Percentiles rank a stretch among this genome's conserved stretches.
Conservation (phyloP, 2,797 vertebrate genomes). For the Xiphophorus birchmanni region DNA sequence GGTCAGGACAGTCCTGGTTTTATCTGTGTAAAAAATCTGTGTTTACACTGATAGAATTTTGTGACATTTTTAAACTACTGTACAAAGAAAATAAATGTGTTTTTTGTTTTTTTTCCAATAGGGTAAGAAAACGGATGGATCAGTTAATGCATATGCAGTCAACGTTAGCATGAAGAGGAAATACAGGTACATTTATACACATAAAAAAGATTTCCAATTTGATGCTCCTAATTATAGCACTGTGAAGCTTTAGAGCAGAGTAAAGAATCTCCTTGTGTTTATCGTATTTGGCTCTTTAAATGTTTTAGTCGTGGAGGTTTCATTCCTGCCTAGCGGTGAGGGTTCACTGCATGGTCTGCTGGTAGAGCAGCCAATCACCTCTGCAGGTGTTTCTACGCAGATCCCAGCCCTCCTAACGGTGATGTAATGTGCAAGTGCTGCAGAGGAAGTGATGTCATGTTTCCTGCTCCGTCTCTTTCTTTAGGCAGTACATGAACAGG, state of each 20-base stretch:
- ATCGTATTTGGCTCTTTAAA: not conserved
- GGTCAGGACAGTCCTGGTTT: not conserved
- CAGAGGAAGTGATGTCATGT: constrained; percentile 85
- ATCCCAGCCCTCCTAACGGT: constrained; percentile 78
- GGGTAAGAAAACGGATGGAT: constrained; percentile 91
- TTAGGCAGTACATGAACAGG: constrained; percentile 98
- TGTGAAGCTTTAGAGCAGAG: not conserved
- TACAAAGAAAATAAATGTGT: constrained; percentile 22
- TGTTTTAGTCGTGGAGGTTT: not conserved
- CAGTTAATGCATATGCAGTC: constrained; percentile 90
- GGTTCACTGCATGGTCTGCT: constrained; percentile 52
- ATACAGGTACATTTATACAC: constrained; percentile 85
- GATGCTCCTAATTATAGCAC: not conserved
- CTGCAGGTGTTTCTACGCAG: constrained; percentile 81
- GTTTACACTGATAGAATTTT: not conserved
- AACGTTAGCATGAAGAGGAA: constrained; percentile 96
- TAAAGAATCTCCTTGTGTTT: not conserved
- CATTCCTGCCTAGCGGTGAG: constrained; percentile 35
- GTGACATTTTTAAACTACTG: not conserved
- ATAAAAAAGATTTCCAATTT: not conserved
- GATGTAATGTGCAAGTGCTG: constrained; percentile 86
- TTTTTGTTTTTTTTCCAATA: constrained; percentile 60
- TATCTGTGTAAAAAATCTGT: too few relatives aligned
- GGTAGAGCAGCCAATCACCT: constrained; percentile 79
- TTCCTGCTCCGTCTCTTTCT: constrained; percentile 66